Evolutionary conservation across 2,797 vertebrate species (phyloP).

Genomic region (Myotis pilosus): DNA sequence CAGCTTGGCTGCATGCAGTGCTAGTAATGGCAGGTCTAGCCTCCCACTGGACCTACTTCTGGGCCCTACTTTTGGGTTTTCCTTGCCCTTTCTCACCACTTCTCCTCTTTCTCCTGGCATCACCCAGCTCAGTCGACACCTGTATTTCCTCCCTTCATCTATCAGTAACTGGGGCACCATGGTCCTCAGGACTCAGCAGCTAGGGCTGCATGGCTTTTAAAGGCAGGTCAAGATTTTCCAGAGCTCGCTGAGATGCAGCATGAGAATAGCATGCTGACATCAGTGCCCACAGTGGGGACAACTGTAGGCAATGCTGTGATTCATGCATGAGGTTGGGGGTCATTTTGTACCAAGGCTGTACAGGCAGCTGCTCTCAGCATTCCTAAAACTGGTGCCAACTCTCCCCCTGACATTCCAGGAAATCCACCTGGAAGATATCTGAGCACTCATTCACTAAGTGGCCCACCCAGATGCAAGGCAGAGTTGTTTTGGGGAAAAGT

Average conservation of each 20-base stretch:
- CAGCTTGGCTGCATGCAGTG: neutral
- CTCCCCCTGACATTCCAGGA: neutral
- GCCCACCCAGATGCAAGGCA: neutral
- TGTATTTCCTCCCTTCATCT: neutral
- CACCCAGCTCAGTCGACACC: no score
- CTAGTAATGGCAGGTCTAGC: no score
- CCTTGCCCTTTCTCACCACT: neutral
- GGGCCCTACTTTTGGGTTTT: neutral
- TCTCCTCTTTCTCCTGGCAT: neutral
- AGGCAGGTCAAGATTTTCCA: neutral
- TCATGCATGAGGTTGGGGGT: neutral
- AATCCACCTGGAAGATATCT: neutral
- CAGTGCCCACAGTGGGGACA: neutral
- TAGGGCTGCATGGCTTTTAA: neutral
- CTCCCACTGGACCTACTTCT: neutral
- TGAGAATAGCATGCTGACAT: neutral
- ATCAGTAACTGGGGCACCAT: rapidly evolving
- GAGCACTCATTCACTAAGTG: rapidly evolving
- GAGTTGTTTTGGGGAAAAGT: no score
- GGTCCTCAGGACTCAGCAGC: neutral
- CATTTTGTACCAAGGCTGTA: neutral
- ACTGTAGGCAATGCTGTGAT: neutral
- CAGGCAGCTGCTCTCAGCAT: neutral
- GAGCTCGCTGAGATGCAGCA: neutral
- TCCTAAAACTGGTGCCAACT: neutral